Percentiles rank a stretch among this genome's conserved stretches.
Evolutionary conservation across 2,113 vertebrate genomes (phyloP).

Genomic region (Calonectris borealis): DNA sequence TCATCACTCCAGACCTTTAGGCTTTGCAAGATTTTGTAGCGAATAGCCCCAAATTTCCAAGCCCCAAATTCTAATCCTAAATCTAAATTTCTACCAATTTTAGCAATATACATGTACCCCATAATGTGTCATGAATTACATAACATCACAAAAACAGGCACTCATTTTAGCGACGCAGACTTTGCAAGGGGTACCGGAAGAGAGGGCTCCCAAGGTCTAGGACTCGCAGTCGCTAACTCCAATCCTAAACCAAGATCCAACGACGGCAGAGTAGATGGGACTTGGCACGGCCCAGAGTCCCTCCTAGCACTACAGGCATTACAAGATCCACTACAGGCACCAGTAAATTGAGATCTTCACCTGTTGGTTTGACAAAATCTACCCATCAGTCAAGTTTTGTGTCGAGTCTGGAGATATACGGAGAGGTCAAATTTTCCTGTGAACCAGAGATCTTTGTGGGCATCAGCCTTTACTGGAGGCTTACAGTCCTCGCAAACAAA

Average conservation of each 20-base stretch:
- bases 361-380: neutral
- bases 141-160: neutral
- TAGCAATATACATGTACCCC: neutral
- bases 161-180: neutral
- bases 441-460: too few relatives aligned
- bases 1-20: neutral
- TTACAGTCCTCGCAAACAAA: neutral
- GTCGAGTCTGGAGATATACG: neutral
- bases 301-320: neutral
- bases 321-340: neutral
- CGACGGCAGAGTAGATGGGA: rapidly evolving
- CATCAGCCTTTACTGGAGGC: neutral
- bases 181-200: neutral
- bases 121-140: neutral
- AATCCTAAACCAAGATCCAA: neutral
- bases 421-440: neutral
- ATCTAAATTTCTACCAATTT: neutral
- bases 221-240: neutral
- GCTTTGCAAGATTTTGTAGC: neutral
- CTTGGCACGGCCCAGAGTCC: neutral
- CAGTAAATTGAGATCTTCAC: neutral
- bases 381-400: neutral
- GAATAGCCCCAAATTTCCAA: neutral
- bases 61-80: neutral
- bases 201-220: too few relatives aligned